phyloP scores from a whole-genome alignment of 2,888 invertebrate species.

The Athripsodes cinereus region DNA sequence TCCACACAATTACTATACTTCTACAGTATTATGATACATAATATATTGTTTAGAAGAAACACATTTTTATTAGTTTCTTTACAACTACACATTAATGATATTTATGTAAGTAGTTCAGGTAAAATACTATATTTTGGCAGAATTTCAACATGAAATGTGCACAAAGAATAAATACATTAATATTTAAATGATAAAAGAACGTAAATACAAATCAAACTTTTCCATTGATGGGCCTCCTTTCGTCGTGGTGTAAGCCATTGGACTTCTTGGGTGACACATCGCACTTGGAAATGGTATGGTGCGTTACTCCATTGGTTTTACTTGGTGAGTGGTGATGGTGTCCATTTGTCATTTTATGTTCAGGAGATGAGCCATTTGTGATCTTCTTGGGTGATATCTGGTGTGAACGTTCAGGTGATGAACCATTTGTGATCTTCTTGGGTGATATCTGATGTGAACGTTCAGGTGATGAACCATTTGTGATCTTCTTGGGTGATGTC shows the following conservation, averaged over 20 bases:
- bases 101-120: too few species aligned
- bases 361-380: background rate
- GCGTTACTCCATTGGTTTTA: background rate
- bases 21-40: too few species aligned
- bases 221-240: constrained; percentile 21
- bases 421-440: background rate
- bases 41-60: too few species aligned
- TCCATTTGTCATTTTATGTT: background rate
- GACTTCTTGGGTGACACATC: background rate
- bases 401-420: background rate
- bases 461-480: background rate
- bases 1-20: too few species aligned
- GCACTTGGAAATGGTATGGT: background rate
- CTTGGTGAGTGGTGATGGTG: background rate
- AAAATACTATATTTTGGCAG: too few species aligned
- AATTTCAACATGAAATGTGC: too few species aligned
- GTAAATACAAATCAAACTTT: constrained; percentile 9
- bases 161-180: too few species aligned
- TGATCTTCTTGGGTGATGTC: background rate
- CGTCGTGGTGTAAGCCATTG: constrained; percentile 9
- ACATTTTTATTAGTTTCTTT: too few species aligned
- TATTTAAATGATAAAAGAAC: too few species aligned
- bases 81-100: too few species aligned
- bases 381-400: background rate
- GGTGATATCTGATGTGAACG: background rate